A percentile compares a stretch with the other conserved stretches of the same genome.
These are phyloP conservation scores for Nansenia antarctica DNA, from an alignment of 2,113 vertebrate species.

Conservation along the genomic window DNA sequence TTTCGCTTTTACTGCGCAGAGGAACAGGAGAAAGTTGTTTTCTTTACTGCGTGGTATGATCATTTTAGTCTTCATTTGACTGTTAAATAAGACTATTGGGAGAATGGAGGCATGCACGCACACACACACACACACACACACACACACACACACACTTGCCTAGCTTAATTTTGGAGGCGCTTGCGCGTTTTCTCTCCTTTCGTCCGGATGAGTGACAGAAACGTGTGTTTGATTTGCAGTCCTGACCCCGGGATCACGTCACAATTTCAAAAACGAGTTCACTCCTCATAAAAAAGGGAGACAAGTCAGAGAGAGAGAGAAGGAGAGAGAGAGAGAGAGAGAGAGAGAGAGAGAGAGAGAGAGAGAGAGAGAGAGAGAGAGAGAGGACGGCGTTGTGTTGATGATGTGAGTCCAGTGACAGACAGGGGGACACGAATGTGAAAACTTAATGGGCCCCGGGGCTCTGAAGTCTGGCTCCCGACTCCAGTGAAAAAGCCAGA, in stretches of 20 bases:
- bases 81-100: constrained; percentile 21
- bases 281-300: constrained; percentile 65
- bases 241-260: constrained; percentile 51
- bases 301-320: constrained; percentile 43
- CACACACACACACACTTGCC: neutral
- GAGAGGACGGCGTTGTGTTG: constrained; percentile 43
- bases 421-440: constrained; percentile 68
- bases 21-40: neutral
- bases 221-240: constrained; percentile 60
- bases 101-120: constrained; percentile 2
- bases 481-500: constrained; percentile 67
- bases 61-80: constrained; percentile 3
- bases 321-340: constrained; percentile 26
- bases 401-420: constrained; percentile 69
- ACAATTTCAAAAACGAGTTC: constrained; percentile 55
- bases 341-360: constrained; percentile 1
- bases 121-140: constrained; percentile 1
- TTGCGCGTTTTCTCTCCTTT: constrained; percentile 26
- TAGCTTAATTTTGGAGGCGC: constrained; percentile 34
- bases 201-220: constrained; percentile 42
- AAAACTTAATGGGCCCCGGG: constrained; percentile 71
- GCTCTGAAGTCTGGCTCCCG: constrained; percentile 64
- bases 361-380: constrained; percentile 30
- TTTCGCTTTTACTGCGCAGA: neutral
- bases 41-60: constrained; percentile 7